Evolutionary conservation across 2,113 vertebrate genomes (phyloP), one percentile per base, ranked within the genome.

Genomic region (Chloropsis hardwickii): DNA sequence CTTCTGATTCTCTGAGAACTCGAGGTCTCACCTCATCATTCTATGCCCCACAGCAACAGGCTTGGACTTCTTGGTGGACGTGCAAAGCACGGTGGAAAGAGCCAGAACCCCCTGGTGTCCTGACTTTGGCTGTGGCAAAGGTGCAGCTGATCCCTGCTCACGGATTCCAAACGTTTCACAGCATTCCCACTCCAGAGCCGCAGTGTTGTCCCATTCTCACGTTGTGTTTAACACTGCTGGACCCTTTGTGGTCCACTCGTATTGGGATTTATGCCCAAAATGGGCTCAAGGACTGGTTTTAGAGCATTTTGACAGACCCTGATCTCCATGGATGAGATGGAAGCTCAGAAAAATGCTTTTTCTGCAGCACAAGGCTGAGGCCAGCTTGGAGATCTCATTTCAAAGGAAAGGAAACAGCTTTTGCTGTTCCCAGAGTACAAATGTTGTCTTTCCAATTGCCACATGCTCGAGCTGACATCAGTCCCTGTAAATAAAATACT

Each of bases 391-490:
- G 81, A 73, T 78, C 56, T 80, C 86, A 61, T 92, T 90, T 54
- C 86, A 89, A 78, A 96, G 81, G 44, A 51, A 47, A 88, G 86
- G 88, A 97, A 97, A 42, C 28, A 53, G 44, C 50, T 87, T 91
- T 65, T 81, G 60, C 65, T 83, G 20, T 81, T 95, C 35, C 67
- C 88, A 73, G 56, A 92, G 54, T 12, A 60, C 65, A 89, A 67
- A 92, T 39, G 21, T 44, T 90, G 78, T 24, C 90, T 61, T 83
- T 91, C 81, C 90, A 88, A 60, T 15, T 93, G 93, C 88, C 95
- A 96, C 78, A 72, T 94, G 82, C 95, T 85, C 3, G 47, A 58
- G 69, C 48, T 92, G 94, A 79, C 94, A 76, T 76, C 86, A 88
- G 33, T 15, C 53, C 44, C 56, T 83, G 42, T 35, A 35, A 82